A percentile compares a stretch with the other conserved stretches of the same genome.
Conservation (phyloP, 2,888 invertebrate species). For the Gandaritis pyraliata region DNA sequence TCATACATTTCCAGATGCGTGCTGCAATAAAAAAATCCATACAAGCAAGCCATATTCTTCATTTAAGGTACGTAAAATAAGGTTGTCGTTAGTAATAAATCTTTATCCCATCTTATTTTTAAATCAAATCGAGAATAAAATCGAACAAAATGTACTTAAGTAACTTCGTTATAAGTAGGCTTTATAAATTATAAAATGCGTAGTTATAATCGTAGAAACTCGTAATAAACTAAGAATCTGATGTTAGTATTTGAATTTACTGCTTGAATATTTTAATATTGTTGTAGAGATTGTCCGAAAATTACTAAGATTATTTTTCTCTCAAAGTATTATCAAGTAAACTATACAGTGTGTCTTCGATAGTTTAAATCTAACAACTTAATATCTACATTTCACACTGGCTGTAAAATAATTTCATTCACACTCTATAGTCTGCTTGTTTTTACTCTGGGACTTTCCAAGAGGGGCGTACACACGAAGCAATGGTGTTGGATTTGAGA, state of each 20-base stretch:
- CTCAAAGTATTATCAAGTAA: constrained; percentile 13
- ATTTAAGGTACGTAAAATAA: constrained; percentile 69
- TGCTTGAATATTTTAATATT: constrained; percentile 76
- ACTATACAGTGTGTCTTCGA: constrained; percentile 3
- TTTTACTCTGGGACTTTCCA: constrained; percentile 31
- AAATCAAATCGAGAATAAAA: constrained; percentile 71
- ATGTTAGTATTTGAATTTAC: constrained; percentile 74
- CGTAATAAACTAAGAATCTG: constrained; percentile 74
- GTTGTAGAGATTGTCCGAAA: constrained; percentile 58
- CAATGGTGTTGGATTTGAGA: constrained; percentile 46
- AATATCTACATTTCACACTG: not conserved
- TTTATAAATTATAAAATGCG: constrained; percentile 82
- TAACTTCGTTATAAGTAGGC: constrained; percentile 81
- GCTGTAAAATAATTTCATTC: not conserved
- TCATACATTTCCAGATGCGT: constrained; percentile 51
- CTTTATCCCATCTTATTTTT: constrained; percentile 72
- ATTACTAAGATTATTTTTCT: constrained; percentile 40
- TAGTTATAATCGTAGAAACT: constrained; percentile 78
- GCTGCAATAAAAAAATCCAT: constrained; percentile 62
- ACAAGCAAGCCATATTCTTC: constrained; percentile 59
- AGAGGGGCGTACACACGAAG: constrained; percentile 60
- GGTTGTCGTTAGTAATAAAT: constrained; percentile 77
- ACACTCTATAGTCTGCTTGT: constrained; percentile 23
- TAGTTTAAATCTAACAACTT: not conserved
- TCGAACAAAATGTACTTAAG: constrained; percentile 84